Evolutionary conservation across 2,113 vertebrate species (phyloP).

Genomic region (Talpa occidentalis): DNA sequence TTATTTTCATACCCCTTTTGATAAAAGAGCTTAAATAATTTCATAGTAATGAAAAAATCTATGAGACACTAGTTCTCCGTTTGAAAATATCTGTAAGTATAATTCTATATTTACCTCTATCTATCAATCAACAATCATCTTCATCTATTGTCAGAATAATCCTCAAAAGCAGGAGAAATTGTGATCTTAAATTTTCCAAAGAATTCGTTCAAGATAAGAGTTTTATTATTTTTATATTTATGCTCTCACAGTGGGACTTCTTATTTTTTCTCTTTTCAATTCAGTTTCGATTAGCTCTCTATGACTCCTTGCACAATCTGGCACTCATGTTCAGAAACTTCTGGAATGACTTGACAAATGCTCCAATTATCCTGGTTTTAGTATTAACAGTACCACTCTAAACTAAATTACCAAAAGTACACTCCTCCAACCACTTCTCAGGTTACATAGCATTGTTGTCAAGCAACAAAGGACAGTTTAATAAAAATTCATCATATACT

Average conservation of each 20-base stretch:
- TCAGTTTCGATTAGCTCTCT: not conserved
- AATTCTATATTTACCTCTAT: not conserved
- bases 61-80: not conserved
- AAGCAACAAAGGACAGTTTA: not conserved
- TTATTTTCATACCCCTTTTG: not conserved
- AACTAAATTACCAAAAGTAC: not conserved
- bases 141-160: not conserved
- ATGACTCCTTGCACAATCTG: not conserved
- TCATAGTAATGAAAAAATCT: not conserved
- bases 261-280: not conserved
- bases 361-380: not conserved
- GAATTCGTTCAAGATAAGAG: not conserved
- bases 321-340: not conserved
- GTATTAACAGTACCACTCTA: not conserved
- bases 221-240: not conserved
- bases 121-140: not conserved
- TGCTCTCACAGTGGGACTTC: not conserved
- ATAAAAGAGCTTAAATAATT: not conserved
- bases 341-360: not conserved
- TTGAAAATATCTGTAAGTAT: slow-evolving; percentile 14
- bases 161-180: not conserved
- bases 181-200: not conserved
- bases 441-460: not conserved
- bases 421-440: not conserved
- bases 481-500: not conserved